Conservation (phyloP, 2,797 vertebrate species). For the Intellagama lesueurii region DNA sequence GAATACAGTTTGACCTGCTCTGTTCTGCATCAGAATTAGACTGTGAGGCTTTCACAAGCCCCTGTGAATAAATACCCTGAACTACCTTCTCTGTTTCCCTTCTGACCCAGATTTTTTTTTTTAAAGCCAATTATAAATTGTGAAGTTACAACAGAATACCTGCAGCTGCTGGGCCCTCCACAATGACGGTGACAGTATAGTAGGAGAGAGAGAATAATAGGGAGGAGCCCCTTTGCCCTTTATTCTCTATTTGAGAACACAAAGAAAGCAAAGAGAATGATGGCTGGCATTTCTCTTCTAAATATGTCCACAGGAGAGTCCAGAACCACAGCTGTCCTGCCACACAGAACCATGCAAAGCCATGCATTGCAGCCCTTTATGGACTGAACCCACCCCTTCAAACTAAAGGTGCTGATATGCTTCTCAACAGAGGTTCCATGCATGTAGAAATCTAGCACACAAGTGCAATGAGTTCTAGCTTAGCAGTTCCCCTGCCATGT, state of each 20-base stretch:
- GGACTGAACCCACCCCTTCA: neutral
- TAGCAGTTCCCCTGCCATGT: neutral
- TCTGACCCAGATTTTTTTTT: conserved; percentile 11
- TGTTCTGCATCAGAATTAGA: conserved; percentile 34
- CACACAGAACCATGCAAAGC: neutral
- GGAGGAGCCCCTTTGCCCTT: neutral
- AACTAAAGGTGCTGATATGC: neutral
- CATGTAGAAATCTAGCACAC: neutral
- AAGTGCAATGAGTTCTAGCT: neutral
- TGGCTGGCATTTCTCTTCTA: neutral
- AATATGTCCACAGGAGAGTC: neutral
- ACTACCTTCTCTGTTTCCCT: conserved; percentile 19
- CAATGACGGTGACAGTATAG: neutral
- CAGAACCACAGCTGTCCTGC: neutral
- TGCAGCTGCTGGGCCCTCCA: neutral
- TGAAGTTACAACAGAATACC: conserved; percentile 2
- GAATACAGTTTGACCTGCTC: conserved; percentile 29
- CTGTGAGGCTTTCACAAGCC: conserved; percentile 8
- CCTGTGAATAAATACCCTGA: conserved; percentile 28
- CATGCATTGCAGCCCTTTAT: neutral
- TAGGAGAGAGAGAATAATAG: neutral
- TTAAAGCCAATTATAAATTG: conserved; percentile 22
- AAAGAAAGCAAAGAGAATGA: neutral
- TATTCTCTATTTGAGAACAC: neutral
- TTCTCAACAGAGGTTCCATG: neutral